Percentiles rank a stretch among this genome's conserved stretches.
Evolutionary conservation across 2,113 vertebrate genomes (phyloP).

Genomic region (Apistogramma diplotaenia): DNA sequence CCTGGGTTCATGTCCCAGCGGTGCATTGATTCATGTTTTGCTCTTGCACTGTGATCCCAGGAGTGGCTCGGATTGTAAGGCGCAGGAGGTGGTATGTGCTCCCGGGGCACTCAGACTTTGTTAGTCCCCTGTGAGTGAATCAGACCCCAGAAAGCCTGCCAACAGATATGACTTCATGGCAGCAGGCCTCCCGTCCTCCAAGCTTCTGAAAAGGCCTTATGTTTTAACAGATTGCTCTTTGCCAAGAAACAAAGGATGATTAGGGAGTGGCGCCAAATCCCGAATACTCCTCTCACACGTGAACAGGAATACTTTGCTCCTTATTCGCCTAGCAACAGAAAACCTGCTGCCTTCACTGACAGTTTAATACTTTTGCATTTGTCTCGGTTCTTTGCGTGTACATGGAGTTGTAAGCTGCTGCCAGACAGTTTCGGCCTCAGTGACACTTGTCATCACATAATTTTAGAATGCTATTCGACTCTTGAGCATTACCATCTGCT

Average conservation of each 20-base stretch:
- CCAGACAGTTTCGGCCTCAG: slow-evolving; percentile 3
- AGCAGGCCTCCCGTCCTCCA: slow-evolving; percentile 47
- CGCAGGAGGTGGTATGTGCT: slow-evolving; percentile 47
- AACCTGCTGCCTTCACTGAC: slow-evolving; percentile 18
- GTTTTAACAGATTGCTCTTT: slow-evolving; percentile 67
- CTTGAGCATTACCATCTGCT: slow-evolving; percentile 28
- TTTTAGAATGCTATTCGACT: slow-evolving; percentile 2
- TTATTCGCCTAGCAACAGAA: slow-evolving; percentile 46
- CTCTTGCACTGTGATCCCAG: slow-evolving; percentile 26
- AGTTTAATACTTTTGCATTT: slow-evolving; percentile 25
- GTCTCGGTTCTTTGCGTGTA: background rate
- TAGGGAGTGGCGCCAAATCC: slow-evolving; percentile 63
- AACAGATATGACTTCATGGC: slow-evolving; percentile 75
- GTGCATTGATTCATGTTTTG: slow-evolving; percentile 38
- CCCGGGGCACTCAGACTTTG: slow-evolving; percentile 35
- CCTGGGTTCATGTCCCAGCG: slow-evolving; percentile 16
- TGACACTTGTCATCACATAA: slow-evolving; percentile 23
- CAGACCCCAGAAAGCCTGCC: slow-evolving; percentile 49
- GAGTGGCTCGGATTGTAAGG: slow-evolving; percentile 25
- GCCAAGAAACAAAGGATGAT: slow-evolving; percentile 73
- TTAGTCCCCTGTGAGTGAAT: slow-evolving; percentile 44
- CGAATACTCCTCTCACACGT: slow-evolving; percentile 39
- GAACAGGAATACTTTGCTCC: slow-evolving; percentile 33
- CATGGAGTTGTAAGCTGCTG: background rate
- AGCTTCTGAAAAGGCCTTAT: slow-evolving; percentile 67